Conservation (phyloP, 2,888 invertebrate species). For the Miltochrista miniata region DNA sequence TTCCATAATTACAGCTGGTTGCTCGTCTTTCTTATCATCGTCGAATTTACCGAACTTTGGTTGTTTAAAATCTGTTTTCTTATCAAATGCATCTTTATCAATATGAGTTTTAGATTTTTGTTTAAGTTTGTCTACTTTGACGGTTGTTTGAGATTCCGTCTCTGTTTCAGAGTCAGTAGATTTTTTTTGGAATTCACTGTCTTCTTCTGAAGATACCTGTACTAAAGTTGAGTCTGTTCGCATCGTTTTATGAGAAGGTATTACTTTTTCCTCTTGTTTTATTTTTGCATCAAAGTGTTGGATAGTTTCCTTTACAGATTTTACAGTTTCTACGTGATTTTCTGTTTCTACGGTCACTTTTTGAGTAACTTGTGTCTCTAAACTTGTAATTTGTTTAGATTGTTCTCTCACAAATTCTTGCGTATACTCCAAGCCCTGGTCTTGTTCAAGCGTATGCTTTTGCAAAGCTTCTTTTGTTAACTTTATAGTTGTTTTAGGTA, state of each 20-base stretch:
- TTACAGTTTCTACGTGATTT: conserved; percentile 60
- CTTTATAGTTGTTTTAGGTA: conserved; percentile 70
- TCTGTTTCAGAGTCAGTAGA: conserved; percentile 82
- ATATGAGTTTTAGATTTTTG: conserved; percentile 52
- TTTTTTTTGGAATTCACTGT: conserved; percentile 78
- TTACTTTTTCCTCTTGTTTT: conserved; percentile 67
- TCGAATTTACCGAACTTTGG: conserved; percentile 41
- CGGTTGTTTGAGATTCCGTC: conserved; percentile 79
- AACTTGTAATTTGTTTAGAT: conserved; percentile 67
- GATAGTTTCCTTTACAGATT: conserved; percentile 77
- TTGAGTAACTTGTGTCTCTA: conserved; percentile 56
- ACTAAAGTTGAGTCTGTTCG: conserved; percentile 80
- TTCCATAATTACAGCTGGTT: conserved; percentile 43
- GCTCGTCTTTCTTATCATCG: conserved; percentile 53
- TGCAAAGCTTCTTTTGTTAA: conserved; percentile 80
- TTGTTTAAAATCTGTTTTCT: conserved; percentile 53
- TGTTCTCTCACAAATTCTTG: conserved; percentile 81
- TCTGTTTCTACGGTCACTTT: conserved; percentile 58
- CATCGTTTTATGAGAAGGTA: conserved; percentile 67
- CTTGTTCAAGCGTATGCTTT: conserved; percentile 77
- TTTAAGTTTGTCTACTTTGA: conserved; percentile 67
- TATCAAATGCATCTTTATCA: conserved; percentile 50
- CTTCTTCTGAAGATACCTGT: conserved; percentile 81
- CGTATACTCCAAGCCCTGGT: conserved; percentile 77
- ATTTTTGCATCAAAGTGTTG: conserved; percentile 73